Base-by-base conservation (phyloP, 2,888 invertebrate species). In the Phalangium opilio region DNA sequence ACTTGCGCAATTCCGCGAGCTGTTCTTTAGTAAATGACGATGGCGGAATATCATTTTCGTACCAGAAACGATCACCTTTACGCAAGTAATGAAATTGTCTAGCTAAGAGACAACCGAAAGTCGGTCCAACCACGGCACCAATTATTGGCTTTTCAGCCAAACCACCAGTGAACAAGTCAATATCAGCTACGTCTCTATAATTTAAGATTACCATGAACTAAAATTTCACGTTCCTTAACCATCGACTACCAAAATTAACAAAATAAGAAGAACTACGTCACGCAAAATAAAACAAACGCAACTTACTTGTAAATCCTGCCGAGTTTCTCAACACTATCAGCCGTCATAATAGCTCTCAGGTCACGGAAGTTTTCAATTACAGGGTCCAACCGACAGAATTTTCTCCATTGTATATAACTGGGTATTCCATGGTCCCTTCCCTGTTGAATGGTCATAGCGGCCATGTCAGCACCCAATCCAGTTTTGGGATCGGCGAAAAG, bases 51-150 rank as follows among this genome's bases (percentile, higher is more conserved):
- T 90, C 89, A 63, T 90, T 90, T 66, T 93, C 91, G 62, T 89
- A 91, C 89, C 90, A 93, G 64, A 89, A 91, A 52, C 91, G 73
- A 70, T 93, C 93, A 45, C 87, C 83, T 58, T 79, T 78, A 59
- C 86, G 77, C 4, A 87, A 68, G 53, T 80, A 77, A 40, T 77
- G 75, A 63, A 93, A 89, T 64, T 91, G 91, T 45, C 78, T 66
- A 18, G 80, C 81, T 10, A 91, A 62, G 8, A 93, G 72, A 59
- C 91, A 93, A 17, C 80, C 81, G 45, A 90, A 77, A 0, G 90
- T 90, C 1, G 83, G 81, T 1, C 91, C 91, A 5, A 91, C 78
- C 0, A 85, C 75, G 0, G 85, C 81, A 3, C 87, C 89, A 8
- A 54, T 76, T 1, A 75, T 73, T 0, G 86, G 79, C 45, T 75